These are phyloP conservation scores for Villa cingulata DNA, from an alignment of 2,888 invertebrate genomes.

Conservation along the genomic window DNA sequence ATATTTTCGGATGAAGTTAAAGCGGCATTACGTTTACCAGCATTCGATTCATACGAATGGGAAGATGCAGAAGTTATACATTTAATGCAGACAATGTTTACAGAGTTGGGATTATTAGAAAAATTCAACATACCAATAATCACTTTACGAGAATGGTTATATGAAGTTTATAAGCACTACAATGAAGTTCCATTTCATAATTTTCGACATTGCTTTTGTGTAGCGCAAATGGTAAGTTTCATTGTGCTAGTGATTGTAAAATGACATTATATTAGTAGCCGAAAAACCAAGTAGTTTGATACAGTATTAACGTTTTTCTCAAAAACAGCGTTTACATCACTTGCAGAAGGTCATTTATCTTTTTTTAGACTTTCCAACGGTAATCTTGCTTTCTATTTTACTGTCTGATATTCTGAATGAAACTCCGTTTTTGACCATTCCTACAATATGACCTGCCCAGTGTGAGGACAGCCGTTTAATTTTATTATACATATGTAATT, in stretches of 20 bases:
- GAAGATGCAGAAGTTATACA: conserved; percentile 66
- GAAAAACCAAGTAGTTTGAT: no score
- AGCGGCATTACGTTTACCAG: conserved; percentile 34
- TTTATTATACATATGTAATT: no score
- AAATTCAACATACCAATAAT: conserved; percentile 62
- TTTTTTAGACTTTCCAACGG: no score
- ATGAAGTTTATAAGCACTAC: conserved; percentile 66
- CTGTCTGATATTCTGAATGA: no score
- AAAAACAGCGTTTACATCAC: no score
- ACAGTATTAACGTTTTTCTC: background rate
- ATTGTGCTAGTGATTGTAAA: no score
- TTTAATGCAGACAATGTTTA: conserved; percentile 67
- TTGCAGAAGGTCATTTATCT: no score
- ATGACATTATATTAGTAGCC: no score
- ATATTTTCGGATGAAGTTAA: conserved; percentile 36
- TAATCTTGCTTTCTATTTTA: no score
- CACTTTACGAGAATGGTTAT: conserved; percentile 55
- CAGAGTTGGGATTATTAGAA: conserved; percentile 58
- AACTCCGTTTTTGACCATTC: no score
- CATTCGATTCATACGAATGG: conserved; percentile 73
- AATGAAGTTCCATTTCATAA: conserved; percentile 80
- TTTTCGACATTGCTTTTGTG: conserved; percentile 76
- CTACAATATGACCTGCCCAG: no score
- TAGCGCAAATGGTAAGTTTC: conserved; percentile 66
- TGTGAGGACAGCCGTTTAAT: no score